Evolutionary conservation across 2,888 invertebrate genomes (phyloP).

Genomic region (Venusia cambrica): DNA sequence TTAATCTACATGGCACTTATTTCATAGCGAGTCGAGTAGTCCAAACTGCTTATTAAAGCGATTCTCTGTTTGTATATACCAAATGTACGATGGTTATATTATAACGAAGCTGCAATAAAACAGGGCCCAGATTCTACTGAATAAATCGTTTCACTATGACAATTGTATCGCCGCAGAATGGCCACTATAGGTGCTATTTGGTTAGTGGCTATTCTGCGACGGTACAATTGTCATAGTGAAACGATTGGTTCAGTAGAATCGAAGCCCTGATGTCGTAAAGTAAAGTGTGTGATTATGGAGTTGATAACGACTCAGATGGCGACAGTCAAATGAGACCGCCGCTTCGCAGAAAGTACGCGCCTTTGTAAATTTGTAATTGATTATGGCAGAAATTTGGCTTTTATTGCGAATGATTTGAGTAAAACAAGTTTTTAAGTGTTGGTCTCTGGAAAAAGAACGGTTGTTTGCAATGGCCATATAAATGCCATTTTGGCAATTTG

Average conservation of each 20-base stretch:
- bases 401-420: slow-evolving; percentile 31
- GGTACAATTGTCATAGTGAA: too few species aligned
- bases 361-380: slow-evolving; percentile 32
- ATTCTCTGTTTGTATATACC: slow-evolving; percentile 23
- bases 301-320: slow-evolving; percentile 39
- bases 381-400: slow-evolving; percentile 28
- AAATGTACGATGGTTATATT: slow-evolving; percentile 40
- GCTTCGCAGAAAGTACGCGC: slow-evolving; percentile 30
- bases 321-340: slow-evolving; percentile 48
- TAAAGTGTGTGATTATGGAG: slow-evolving; percentile 41
- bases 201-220: too few species aligned
- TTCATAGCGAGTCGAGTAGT: slow-evolving; percentile 21
- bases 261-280: slow-evolving; percentile 60
- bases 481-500: slow-evolving; percentile 4
- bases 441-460: slow-evolving; percentile 23
- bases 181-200: too few species aligned
- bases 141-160: too few species aligned
- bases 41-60: slow-evolving; percentile 22
- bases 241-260: too few species aligned
- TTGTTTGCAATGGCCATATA: slow-evolving; percentile 16
- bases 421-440: slow-evolving; percentile 23
- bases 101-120: slow-evolving; percentile 43
- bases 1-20: slow-evolving; percentile 26
- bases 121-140: too few species aligned
- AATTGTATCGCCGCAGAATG: too few species aligned